Percentiles rank a stretch among this genome's conserved stretches.
phyloP scores from a whole-genome alignment of 2,797 vertebrate species.

The Tapirus indicus region DNA sequence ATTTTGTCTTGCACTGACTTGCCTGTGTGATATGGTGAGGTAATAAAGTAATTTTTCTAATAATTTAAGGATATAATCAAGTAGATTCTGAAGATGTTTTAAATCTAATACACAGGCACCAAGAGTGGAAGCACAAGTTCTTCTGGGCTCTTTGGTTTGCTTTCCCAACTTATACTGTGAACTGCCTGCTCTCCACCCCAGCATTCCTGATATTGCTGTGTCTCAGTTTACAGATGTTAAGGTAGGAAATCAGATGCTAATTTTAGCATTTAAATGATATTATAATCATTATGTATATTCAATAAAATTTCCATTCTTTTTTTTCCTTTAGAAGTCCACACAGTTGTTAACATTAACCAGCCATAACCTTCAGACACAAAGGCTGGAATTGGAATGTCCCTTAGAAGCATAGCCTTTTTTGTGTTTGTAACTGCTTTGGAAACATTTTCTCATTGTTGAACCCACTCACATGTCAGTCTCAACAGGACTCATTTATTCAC shows the following conservation, averaged over 20 bases:
- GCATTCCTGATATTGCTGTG: slow-evolving; percentile 93
- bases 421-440: slow-evolving; percentile 43
- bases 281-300: not conserved
- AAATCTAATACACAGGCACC: slow-evolving; percentile 91
- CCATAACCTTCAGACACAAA: not conserved
- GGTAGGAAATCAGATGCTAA: slow-evolving; percentile 86
- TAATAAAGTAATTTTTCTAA: slow-evolving; percentile 36
- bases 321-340: slow-evolving; percentile 52
- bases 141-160: slow-evolving; percentile 98
- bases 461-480: not conserved
- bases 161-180: slow-evolving; percentile 97
- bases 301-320: not conserved
- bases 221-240: slow-evolving; percentile 98
- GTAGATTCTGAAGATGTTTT: slow-evolving; percentile 49
- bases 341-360: not conserved
- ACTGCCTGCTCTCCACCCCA: slow-evolving; percentile 96
- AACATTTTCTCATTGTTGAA: slow-evolving; percentile 15
- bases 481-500: slow-evolving; percentile 15
- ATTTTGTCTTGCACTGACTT: slow-evolving; percentile 26
- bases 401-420: slow-evolving; percentile 39
- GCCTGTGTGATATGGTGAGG: not conserved
- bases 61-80: slow-evolving; percentile 8
- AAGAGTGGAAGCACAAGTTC: slow-evolving; percentile 97
- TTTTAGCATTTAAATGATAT: not conserved
- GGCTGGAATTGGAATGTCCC: slow-evolving; percentile 13